These are phyloP conservation scores for Hystrix cristata DNA, from an alignment of 2,113 vertebrate genomes.

Conservation along the genomic window DNA sequence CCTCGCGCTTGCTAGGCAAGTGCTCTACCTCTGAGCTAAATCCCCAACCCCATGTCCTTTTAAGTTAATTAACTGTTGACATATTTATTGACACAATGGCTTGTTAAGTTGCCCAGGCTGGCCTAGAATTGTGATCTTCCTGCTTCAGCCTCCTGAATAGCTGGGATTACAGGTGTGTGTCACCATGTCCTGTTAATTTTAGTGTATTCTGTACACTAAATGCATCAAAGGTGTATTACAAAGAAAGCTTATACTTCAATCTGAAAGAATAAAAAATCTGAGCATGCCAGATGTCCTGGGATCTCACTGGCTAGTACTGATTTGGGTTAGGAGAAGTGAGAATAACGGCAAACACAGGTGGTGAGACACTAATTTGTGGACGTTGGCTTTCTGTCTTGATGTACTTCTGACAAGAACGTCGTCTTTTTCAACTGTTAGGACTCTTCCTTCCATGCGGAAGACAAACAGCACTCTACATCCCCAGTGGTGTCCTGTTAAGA, in stretches of 20 bases:
- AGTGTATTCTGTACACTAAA: neutral
- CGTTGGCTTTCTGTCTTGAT: neutral
- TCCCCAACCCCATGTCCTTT: neutral
- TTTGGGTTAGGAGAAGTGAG: neutral
- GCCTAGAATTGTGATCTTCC: neutral
- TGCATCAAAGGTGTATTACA: neutral
- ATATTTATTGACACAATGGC: neutral
- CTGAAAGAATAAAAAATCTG: neutral
- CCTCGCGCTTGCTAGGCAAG: neutral
- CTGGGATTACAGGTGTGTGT: neutral
- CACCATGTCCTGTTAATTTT: neutral
- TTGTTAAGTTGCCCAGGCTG: neutral
- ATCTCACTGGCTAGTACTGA: neutral
- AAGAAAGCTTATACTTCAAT: constrained; percentile 17
- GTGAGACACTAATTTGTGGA: neutral
- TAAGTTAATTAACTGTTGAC: neutral
- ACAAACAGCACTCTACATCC: neutral
- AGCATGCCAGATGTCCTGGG: neutral
- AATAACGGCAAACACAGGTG: neutral
- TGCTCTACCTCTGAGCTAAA: neutral
- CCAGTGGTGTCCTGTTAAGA: neutral
- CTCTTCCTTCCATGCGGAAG: neutral
- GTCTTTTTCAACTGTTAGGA: neutral
- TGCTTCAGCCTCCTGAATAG: neutral
- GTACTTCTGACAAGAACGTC: neutral